phyloP scores from a whole-genome alignment of 2,113 vertebrate genomes.

The Osmerus mordax region DNA sequence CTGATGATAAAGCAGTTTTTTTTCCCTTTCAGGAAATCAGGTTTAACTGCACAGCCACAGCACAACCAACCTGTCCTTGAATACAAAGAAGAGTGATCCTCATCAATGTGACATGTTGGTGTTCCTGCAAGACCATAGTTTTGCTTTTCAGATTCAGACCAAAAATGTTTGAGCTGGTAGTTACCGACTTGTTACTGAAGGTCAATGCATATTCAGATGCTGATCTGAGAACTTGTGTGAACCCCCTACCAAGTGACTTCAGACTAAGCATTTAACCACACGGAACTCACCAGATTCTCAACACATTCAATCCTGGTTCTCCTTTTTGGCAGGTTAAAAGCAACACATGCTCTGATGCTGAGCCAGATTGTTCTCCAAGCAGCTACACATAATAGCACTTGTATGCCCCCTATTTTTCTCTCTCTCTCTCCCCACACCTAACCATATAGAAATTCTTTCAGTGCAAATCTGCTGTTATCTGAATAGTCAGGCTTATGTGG shows the following conservation, averaged over 20 bases:
- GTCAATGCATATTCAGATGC: too few species aligned
- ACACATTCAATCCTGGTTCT: slow-evolving; percentile 4
- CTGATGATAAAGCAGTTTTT: too few species aligned
- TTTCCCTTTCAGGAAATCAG: too few species aligned
- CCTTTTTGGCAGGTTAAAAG: slow-evolving; percentile 46
- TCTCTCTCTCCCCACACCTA: slow-evolving; percentile 27
- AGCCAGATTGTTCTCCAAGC: slow-evolving; percentile 56
- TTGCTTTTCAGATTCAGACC: too few species aligned
- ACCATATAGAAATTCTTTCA: slow-evolving; percentile 44
- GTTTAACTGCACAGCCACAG: too few species aligned
- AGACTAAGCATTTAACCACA: neutral
- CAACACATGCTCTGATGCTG: slow-evolving; percentile 9
- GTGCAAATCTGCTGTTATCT: slow-evolving; percentile 40
- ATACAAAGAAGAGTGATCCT: too few species aligned
- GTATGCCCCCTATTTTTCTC: slow-evolving; percentile 41
- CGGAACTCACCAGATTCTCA: slow-evolving; percentile 11
- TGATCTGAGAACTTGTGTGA: slow-evolving; percentile 11
- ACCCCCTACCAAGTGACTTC: neutral
- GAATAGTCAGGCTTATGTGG: slow-evolving; percentile 3
- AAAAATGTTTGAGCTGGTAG: too few species aligned
- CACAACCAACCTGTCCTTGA: too few species aligned
- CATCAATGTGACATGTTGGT: too few species aligned
- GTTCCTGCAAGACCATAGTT: too few species aligned
- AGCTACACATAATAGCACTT: slow-evolving; percentile 36
- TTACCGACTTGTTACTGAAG: too few species aligned